Conservation (phyloP, 2,113 vertebrate genomes). For the Gopherus evgoodei region DNA sequence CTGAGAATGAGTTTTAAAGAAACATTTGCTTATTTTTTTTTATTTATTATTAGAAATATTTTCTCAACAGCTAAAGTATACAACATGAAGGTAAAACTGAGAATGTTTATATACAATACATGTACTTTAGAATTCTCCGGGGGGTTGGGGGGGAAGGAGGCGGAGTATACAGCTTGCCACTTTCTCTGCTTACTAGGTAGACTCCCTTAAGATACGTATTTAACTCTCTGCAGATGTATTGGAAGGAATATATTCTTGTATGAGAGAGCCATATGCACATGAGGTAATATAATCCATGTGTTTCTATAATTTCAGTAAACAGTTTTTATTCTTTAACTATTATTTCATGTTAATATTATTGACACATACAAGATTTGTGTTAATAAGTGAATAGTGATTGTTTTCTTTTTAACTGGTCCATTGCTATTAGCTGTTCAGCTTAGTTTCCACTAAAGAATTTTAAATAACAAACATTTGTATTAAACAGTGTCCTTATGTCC, state of each 20-base stretch:
- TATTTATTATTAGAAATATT: background rate
- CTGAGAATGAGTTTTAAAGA: background rate
- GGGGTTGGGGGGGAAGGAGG: rapidly evolving
- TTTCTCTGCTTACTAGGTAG: background rate
- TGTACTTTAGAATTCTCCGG: background rate
- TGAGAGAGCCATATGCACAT: background rate
- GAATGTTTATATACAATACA: background rate
- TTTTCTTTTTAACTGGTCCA: background rate
- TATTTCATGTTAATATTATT: background rate
- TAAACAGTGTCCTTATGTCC: slow-evolving; percentile 6
- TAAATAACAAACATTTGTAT: background rate
- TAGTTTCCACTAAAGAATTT: background rate
- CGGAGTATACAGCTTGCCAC: background rate
- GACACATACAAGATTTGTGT: background rate
- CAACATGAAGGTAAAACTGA: background rate
- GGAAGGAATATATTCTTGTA: background rate
- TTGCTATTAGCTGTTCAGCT: background rate
- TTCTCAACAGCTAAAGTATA: background rate
- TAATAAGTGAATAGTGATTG: background rate
- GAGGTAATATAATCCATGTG: background rate
- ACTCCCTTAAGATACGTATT: background rate
- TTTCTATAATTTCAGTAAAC: background rate
- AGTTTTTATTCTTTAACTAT: background rate
- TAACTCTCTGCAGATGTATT: background rate
- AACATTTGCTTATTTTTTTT: background rate